Evolutionary conservation across 1,140 invertebrate genomes (phyloP).

Genomic region (Temnothorax nylanderi): DNA sequence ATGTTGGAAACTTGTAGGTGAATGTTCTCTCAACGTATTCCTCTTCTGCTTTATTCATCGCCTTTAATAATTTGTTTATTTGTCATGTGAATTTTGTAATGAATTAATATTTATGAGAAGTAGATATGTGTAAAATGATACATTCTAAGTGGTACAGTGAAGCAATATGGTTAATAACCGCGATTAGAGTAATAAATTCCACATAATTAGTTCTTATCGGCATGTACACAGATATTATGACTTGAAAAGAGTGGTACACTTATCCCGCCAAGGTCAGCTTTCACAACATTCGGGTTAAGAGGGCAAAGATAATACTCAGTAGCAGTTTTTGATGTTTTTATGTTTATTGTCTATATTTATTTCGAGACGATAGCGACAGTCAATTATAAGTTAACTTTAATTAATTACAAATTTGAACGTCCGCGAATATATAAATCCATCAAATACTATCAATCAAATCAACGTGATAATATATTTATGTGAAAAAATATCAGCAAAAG

Average conservation of each 20-base stretch:
- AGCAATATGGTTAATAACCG: constrained; percentile 26
- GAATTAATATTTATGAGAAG: neutral
- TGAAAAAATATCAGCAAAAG: neutral
- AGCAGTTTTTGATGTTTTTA: constrained; percentile 39
- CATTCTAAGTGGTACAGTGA: neutral
- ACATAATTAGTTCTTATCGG: constrained; percentile 41
- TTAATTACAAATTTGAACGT: constrained; percentile 52
- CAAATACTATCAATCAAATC: neutral
- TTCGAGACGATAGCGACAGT: constrained; percentile 37
- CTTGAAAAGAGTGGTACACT: constrained; percentile 9
- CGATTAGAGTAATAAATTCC: constrained; percentile 39
- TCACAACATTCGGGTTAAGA: constrained; percentile 63
- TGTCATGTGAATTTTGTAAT: neutral
- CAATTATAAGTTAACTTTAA: constrained; percentile 58
- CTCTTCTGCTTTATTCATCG: constrained; percentile 79
- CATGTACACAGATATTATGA: constrained; percentile 32
- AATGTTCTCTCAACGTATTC: constrained; percentile 85
- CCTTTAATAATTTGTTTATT: constrained; percentile 27
- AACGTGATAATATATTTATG: neutral
- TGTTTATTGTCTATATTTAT: constrained; percentile 59
- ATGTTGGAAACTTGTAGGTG: constrained; percentile 87
- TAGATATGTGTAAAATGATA: neutral
- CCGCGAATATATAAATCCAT: neutral
- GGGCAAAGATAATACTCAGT: constrained; percentile 64
- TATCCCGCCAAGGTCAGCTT: constrained; percentile 66